Base-by-base conservation (phyloP, 2,797 vertebrate species). In the Microhierax caerulescens region DNA sequence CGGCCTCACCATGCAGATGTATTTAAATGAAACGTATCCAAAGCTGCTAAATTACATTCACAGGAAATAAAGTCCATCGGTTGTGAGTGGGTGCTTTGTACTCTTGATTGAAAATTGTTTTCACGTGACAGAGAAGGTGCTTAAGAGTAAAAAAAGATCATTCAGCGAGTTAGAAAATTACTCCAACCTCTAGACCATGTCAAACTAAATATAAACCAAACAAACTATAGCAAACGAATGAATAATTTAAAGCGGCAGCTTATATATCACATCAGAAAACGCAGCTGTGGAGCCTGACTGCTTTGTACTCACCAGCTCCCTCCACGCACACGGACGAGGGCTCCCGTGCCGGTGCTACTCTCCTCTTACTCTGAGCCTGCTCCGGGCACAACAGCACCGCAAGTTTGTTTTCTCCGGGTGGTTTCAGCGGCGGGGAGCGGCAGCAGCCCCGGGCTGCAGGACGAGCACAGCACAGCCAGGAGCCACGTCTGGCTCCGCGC, bases 131-230 rank as follows among this genome's bases (percentile, higher is more conserved):
- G 81, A 53, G 68, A 77, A 91, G 84, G 90, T 63, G 63, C 92
- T 97, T 94, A 93, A 93, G 85, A 96, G 59, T 85, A 50, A 83
- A 94, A 84, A 61, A 45, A 39, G 57, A 96, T 93, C 97, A 96
- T 88, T 97, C 92, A 93, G 10, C 79, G 92, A 97, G 92, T 96
- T 87, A 95, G 92, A 97, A 98, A 97, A 98, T 95, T 95, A 84
- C 91, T 94, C 80, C 57, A 88, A 53, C 96, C 87, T 75, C 95
- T 19, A 96, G 90, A 97, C 90, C 87, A 19, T 79, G 81, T 91
- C 94, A 92, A 88, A 83, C 81, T 93, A 90, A 95, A 93, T 90
- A 93, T 92, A 96, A 95, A 96, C 80, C 78, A 97, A 95, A 95
- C 85, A 97, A 94, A 94, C 90, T 57, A 85, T 27, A 36, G 61